phyloP scores from a whole-genome alignment of 2,888 invertebrate species.

The Sarcophaga variegata region DNA sequence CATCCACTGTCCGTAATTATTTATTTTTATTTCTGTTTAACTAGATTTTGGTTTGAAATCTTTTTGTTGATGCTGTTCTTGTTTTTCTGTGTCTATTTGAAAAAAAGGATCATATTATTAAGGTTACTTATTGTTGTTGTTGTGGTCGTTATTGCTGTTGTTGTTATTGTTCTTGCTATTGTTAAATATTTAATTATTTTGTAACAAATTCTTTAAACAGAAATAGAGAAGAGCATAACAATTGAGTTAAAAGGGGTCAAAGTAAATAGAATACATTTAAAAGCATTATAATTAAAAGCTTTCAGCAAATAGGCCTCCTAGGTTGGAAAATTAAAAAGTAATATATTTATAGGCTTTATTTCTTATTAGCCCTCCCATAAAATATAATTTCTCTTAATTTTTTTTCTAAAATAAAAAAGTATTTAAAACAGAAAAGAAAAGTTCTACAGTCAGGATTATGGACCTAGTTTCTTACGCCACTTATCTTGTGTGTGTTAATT shows the following conservation, averaged over 20 bases:
- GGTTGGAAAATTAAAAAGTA: no score
- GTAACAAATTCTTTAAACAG: background rate
- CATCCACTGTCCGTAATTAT: constrained; percentile 31
- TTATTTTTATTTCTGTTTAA: constrained; percentile 35
- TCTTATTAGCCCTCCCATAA: no score
- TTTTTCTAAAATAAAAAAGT: no score
- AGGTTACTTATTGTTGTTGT: constrained; percentile 9
- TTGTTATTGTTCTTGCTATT: background rate
- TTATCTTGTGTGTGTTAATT: no score
- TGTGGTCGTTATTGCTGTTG: background rate
- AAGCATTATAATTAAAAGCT: no score
- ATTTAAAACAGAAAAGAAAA: no score
- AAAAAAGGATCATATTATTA: constrained; percentile 39
- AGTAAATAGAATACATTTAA: constrained; percentile 44
- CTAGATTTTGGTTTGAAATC: constrained; percentile 29
- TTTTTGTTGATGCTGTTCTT: background rate
- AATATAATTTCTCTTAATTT: no score
- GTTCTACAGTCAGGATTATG: no score
- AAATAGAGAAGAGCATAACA: background rate
- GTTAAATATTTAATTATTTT: constrained; percentile 31
- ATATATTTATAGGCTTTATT: no score
- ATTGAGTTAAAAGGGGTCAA: constrained; percentile 48
- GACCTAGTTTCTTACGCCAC: no score
- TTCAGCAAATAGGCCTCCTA: no score
- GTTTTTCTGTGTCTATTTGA: constrained; percentile 14